Evolutionary conservation across 2,888 invertebrate species (phyloP).

Genomic region (Agapostemon virescens): DNA sequence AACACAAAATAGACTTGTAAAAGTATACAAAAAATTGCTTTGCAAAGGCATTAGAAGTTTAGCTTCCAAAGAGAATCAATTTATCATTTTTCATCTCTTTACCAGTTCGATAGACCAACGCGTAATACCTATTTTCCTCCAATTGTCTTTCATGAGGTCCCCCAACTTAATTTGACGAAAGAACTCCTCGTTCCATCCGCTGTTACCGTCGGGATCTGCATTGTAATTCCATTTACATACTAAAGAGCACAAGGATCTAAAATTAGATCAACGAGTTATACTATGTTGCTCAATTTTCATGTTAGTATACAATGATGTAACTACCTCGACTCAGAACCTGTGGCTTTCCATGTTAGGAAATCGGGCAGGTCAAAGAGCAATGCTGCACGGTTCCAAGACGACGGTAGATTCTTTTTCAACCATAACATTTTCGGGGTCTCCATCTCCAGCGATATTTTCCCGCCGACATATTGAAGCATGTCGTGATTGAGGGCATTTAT

Average conservation of each 20-base stretch:
- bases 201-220: constrained; percentile 83
- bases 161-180: constrained; percentile 87
- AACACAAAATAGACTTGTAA: constrained; percentile 37
- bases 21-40: constrained; percentile 36
- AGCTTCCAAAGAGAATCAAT: no score
- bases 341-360: constrained; percentile 95
- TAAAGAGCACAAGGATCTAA: constrained; percentile 93
- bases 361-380: constrained; percentile 96
- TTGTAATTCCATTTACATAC: constrained; percentile 97
- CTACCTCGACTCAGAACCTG: constrained; percentile 86
- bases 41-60: constrained; percentile 38
- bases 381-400: constrained; percentile 87
- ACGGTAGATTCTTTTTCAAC: constrained; percentile 89
- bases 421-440: constrained; percentile 96
- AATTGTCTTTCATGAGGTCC: constrained; percentile 86
- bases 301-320: constrained; percentile 9
- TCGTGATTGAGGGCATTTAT: constrained; percentile 90
- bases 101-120: neutral
- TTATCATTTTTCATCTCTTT: no score
- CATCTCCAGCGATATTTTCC: constrained; percentile 97
- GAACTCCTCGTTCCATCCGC: constrained; percentile 88
- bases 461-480: constrained; percentile 92
- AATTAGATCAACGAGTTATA: constrained; percentile 57
- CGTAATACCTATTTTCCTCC: constrained; percentile 85
- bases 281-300: neutral